A percentile compares a stretch with the other conserved stretches of the same genome.
These are phyloP conservation scores for Oreochromis mossambicus DNA, from an alignment of 2,797 vertebrate species.

Conservation along the genomic window DNA sequence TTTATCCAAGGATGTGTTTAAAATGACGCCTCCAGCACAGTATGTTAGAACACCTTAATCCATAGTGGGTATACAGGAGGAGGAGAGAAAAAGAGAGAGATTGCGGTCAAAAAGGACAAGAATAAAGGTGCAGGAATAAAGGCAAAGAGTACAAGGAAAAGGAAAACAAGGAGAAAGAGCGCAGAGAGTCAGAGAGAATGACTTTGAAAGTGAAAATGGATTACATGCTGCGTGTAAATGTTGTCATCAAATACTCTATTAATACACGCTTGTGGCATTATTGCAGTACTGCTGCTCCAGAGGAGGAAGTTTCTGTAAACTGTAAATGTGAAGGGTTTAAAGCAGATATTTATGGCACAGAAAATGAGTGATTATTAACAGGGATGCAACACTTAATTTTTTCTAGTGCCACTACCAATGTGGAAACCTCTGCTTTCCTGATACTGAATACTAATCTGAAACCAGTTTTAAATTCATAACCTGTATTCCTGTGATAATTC, in stretches of 20 bases:
- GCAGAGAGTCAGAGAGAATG: background rate
- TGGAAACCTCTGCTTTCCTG: background rate
- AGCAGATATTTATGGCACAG: background rate
- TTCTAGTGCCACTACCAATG: background rate
- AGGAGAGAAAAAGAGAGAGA: slow-evolving; percentile 1
- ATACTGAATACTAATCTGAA: background rate
- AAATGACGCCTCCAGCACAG: slow-evolving; percentile 30
- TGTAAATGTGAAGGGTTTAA: background rate
- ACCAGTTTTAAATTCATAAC: background rate
- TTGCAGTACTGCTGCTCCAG: background rate
- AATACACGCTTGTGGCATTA: background rate
- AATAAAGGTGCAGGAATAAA: slow-evolving; percentile 36
- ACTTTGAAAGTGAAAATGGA: slow-evolving; percentile 18
- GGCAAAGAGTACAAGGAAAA: background rate
- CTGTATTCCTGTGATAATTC: background rate
- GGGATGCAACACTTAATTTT: background rate
- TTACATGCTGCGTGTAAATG: slow-evolving; percentile 16
- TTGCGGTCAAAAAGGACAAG: slow-evolving; percentile 26
- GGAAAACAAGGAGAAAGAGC: background rate
- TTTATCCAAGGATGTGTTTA: slow-evolving; percentile 55
- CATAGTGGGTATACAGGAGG: slow-evolving; percentile 33
- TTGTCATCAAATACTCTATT: background rate
- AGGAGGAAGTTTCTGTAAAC: background rate
- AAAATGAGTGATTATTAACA: background rate
- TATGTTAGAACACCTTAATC: slow-evolving; percentile 50